Base-by-base conservation (phyloP, 2,113 vertebrate genomes). In the Misgurnus anguillicaudatus region DNA sequence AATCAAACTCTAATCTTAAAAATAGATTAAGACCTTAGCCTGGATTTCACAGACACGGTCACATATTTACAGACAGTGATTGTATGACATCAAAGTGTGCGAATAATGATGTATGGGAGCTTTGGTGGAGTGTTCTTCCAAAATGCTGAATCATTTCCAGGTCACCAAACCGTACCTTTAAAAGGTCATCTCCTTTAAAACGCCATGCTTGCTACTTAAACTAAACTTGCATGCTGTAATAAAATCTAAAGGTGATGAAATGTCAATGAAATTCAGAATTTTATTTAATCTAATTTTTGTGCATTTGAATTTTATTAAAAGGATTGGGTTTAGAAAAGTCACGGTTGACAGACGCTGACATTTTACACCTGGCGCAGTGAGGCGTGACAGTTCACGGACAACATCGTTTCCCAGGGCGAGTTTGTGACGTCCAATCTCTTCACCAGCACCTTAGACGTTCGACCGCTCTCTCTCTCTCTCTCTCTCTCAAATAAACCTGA, bases 351-450 rank as follows among this genome's bases (percentile, higher is more conserved):
- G 76, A 79, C 51, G 57, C 57, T 78, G 75, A 47, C 75, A 75
- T 79, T 82, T 79, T 79, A 55, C 31, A 78, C 70, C 62, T 53
- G 75, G 70, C 63, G 45, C 42, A 2, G 51, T 78, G 69, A 69
- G 2, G 21, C 21, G 6, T 21, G 31, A 83, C 55, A 47, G 60
- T 24, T 31, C 9, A 11, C 47, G 39, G 53, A 11, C 65, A 14
- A 16, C 31, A 65, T 64, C 21, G 9, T 36, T 58, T 66, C 55
- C 69, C 14, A 61, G 41, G 21, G 10, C 1, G 57, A 42, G 41
- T n/a, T 38, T 38, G 62, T 17, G 10, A 10, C 61, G 65, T 42
- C 42, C 51, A 48, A 45, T n/a, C 53, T 7, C 48, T 66, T 24
- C 10, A 10, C 24, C 10, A 3, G 48, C 51, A 39, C 60, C 61